Base-by-base conservation (phyloP, 1,140 invertebrate genomes). In the Sarcophaga peregrina region DNA sequence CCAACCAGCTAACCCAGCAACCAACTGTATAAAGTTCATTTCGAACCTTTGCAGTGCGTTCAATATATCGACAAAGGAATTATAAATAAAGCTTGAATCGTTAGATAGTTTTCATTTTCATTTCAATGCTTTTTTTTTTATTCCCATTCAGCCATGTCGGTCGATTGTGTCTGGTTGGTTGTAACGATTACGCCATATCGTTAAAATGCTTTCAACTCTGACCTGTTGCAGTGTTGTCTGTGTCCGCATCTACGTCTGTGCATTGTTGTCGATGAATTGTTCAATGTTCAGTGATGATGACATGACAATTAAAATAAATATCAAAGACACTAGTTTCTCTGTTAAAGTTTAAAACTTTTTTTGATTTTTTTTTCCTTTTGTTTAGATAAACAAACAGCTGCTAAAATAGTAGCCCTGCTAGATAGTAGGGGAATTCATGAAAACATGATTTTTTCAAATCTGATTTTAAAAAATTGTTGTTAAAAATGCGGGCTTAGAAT, bases 291-390 rank as follows among this genome's bases (percentile, higher is more conserved):
- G 17, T 68, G 62, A 17, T 68, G 62, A 68, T 68, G 62, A 68
- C 62, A 68, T 68, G 62, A 68, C 62, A 68, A 68, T 68, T 68
- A 68, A 68, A 68, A 58, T 58, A 58, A 68, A 68, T 68, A 68
- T 20, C n/a, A 20, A 37, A 68, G 62, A 20, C 7, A 68, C n/a
- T 20, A 68, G 17, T 20, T 20, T 58, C 13, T 13, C 54, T 11
- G 13, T n/a, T 25, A 68, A 20, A 68, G 4, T 1, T 37, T 37
- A 2, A 37, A 37, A 37, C 1, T 2, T 37, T 37, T 37, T 37
- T 37, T 37, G 25, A 2, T 37, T 37, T 37, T 37, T 37, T 37
- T 37, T 37, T 37, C 25, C 4, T 37, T 37, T 37, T 1, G 1
- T 4, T 37, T 37, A 37, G 62, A 68, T 68, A 68, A 68, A 37